Conservation (phyloP, 2,113 vertebrate species). For the Epinephelus cyanopodus region DNA sequence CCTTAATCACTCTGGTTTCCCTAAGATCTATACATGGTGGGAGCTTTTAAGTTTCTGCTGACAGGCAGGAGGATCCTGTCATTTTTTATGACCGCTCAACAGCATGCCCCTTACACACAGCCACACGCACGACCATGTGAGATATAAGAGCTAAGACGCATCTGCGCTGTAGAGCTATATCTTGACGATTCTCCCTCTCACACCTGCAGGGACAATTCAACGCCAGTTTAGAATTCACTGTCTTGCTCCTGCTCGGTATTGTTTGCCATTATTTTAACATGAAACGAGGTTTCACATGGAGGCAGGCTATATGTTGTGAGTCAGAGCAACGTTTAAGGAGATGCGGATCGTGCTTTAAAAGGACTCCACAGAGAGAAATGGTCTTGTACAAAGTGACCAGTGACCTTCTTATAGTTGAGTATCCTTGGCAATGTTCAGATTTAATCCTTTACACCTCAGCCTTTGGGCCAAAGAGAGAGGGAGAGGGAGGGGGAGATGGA, state of each 20-base stretch:
- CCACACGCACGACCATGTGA: neutral
- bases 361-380: conserved; percentile 52
- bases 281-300: conserved; percentile 30
- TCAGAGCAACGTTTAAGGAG: conserved; percentile 2
- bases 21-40: conserved; percentile 45
- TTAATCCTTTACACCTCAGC: conserved; percentile 69
- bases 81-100: conserved; percentile 41
- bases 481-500: conserved; percentile 20
- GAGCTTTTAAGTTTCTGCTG: conserved; percentile 56
- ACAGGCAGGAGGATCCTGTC: conserved; percentile 34
- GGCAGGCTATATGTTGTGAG: conserved; percentile 7
- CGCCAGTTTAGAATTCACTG: neutral
- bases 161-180: neutral
- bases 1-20: conserved; percentile 53
- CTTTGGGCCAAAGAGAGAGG: conserved; percentile 39
- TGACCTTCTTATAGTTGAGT: conserved; percentile 67
- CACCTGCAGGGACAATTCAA: neutral
- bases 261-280: conserved; percentile 34
- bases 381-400: conserved; percentile 55
- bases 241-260: neutral
- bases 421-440: conserved; percentile 69
- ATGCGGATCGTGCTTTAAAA: conserved; percentile 30
- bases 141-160: no score
- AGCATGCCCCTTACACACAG: conserved; percentile 16
- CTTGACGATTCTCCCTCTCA: conserved; percentile 5